These are phyloP conservation scores for Branchipolynoe longqiensis DNA, from an alignment of 2,888 invertebrate genomes.

Conservation along the genomic window DNA sequence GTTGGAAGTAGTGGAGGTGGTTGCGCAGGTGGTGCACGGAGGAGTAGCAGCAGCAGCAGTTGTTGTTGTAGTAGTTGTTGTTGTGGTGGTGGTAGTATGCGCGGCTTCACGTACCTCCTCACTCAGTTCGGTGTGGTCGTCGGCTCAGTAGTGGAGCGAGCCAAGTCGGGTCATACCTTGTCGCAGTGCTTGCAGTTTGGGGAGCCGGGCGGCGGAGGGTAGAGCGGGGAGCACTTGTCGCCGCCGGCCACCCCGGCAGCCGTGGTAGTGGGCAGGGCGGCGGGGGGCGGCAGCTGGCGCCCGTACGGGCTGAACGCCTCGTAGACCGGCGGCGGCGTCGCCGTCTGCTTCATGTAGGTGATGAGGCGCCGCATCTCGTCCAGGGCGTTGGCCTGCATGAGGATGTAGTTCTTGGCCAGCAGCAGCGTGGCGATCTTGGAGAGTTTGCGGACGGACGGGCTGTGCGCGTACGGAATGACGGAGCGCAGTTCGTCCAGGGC, in stretches of 20 bases:
- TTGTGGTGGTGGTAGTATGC: no score
- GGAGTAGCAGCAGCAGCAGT: no score
- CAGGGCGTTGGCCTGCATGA: constrained; percentile 81
- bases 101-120: no score
- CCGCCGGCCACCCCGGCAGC: constrained; percentile 12
- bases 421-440: constrained; percentile 81
- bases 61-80: no score
- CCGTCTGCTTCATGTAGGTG: constrained; percentile 77
- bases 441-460: constrained; percentile 81
- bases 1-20: no score
- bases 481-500: constrained; percentile 81
- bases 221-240: constrained; percentile 12
- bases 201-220: constrained; percentile 24
- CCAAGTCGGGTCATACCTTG: constrained; percentile 43
- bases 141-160: not conserved
- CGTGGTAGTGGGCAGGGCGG: not conserved
- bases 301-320: constrained; percentile 49
- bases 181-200: constrained; percentile 57
- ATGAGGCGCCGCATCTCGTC: constrained; percentile 80
- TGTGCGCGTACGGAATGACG: constrained; percentile 82
- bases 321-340: constrained; percentile 38
- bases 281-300: constrained; percentile 41
- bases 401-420: constrained; percentile 81
- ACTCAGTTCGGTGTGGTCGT: not conserved
- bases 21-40: no score